These are phyloP conservation scores for Stenoptilia bipunctidactyla DNA, from an alignment of 2,888 invertebrate species.

Conservation along the genomic window DNA sequence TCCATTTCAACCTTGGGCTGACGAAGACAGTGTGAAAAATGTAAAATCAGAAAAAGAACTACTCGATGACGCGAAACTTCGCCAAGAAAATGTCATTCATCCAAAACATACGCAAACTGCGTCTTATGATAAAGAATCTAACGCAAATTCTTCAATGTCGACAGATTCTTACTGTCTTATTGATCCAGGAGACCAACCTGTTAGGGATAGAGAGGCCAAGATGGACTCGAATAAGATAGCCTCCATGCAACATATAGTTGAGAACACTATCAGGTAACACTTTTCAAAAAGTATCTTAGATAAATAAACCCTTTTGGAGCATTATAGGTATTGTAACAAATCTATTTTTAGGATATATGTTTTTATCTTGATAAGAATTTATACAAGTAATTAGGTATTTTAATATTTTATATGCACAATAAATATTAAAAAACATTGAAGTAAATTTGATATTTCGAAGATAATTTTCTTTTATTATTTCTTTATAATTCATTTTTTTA, in stretches of 20 bases:
- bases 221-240: conserved; percentile 63
- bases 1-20: conserved; percentile 67
- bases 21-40: conserved; percentile 59
- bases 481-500: no score
- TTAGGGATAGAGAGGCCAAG: conserved; percentile 39
- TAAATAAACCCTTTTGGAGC: no score
- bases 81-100: conserved; percentile 67
- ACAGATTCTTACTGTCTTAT: conserved; percentile 49
- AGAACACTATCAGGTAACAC: conserved; percentile 76
- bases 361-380: no score
- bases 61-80: conserved; percentile 70
- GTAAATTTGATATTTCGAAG: no score
- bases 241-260: conserved; percentile 74
- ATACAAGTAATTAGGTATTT: no score
- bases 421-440: no score
- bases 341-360: no score
- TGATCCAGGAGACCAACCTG: conserved; percentile 33
- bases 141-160: conserved; percentile 42
- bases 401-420: no score
- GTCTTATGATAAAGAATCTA: conserved; percentile 68
- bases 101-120: conserved; percentile 72
- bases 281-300: no score
- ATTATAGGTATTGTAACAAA: no score
- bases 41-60: conserved; percentile 60
- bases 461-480: no score